Percentiles rank a stretch among this genome's conserved stretches.
Evolutionary conservation across 2,888 invertebrate species (phyloP).

Genomic region (Camponotus fellah): DNA sequence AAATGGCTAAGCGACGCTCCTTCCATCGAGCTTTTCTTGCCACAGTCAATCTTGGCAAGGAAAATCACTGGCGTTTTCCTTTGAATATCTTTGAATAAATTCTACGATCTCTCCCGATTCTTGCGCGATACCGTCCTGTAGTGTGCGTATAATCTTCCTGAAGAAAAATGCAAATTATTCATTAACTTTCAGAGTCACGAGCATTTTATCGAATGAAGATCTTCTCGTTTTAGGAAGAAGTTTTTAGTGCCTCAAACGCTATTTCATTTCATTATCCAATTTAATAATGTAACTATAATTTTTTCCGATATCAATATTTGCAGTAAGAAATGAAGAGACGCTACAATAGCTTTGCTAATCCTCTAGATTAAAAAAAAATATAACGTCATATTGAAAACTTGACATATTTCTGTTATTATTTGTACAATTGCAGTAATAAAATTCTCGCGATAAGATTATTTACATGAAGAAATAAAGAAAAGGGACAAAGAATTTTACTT

Average conservation of each 20-base stretch:
- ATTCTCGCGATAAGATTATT: background rate
- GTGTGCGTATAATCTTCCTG: constrained; percentile 27
- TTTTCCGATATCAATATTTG: background rate
- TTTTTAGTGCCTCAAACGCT: background rate
- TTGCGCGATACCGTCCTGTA: constrained; percentile 2
- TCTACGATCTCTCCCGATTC: constrained; percentile 35
- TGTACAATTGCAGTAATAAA: background rate
- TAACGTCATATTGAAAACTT: background rate
- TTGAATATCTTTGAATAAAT: constrained; percentile 57
- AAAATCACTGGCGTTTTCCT: constrained; percentile 45
- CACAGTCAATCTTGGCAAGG: constrained; percentile 41
- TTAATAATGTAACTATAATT: background rate
- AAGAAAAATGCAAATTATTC: constrained; percentile 47
- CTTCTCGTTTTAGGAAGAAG: background rate
- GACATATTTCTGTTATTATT: background rate
- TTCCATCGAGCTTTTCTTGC: constrained; percentile 36
- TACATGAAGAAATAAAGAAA: background rate
- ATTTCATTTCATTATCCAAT: background rate
- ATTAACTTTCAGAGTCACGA: constrained; percentile 34
- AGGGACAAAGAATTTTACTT: background rate
- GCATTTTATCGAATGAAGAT: constrained; percentile 3
- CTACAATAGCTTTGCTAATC: background rate
- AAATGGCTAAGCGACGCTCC: constrained; percentile 35
- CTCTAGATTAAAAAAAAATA: background rate
- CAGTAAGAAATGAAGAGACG: background rate